Evolutionary conservation across 2,113 vertebrate genomes (phyloP), one percentile per base, ranked within the genome.

Genomic region (Micronisus gabar): DNA sequence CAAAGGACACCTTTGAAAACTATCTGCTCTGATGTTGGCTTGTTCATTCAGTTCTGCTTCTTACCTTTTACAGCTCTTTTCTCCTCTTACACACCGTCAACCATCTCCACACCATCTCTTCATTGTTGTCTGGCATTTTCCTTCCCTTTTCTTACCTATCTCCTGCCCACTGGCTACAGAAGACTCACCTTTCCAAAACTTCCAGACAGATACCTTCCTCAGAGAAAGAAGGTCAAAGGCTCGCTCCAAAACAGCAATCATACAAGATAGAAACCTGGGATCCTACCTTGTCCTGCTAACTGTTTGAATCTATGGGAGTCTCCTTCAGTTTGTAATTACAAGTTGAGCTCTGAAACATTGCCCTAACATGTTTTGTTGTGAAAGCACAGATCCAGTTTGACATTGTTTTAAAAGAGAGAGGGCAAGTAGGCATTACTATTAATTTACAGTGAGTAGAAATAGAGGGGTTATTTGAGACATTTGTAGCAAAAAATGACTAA

Each of bases 271-370:
- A 86, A 95, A 52, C 40, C 78, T 17, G 29, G 80, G 81, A 83
- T 97, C 82, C 86, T 90, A 9, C 67, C 30, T n/a, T n/a, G 63
- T 82, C 45, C 84, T 91, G 86, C 72, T 92, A 93, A 91, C 94
- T 88, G 66, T 93, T 90, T 88, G 76, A 96, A 74, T 96, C 91
- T 92, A 93, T 96, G 96, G 97, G 95, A 97, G 97, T 96, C 95
- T 96, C 95, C 95, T 96, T 63, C 81, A 59, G 92, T 90, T 93
- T 93, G 76, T 95, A 96, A 97, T 97, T 96, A 96, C 84, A 83
- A 96, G 95, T 3, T 96, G 66, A 97, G 95, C 93, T 90, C 73
- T 41, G 70, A 88, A 93, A 83, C 93, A 22, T 53, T 97, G 97
- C 92, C 97, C 95, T 80, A 61, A 96, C 96, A 93, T 84, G 96